Evolutionary conservation across 2,888 invertebrate species (phyloP).

Genomic region (Sisyra terminalis): DNA sequence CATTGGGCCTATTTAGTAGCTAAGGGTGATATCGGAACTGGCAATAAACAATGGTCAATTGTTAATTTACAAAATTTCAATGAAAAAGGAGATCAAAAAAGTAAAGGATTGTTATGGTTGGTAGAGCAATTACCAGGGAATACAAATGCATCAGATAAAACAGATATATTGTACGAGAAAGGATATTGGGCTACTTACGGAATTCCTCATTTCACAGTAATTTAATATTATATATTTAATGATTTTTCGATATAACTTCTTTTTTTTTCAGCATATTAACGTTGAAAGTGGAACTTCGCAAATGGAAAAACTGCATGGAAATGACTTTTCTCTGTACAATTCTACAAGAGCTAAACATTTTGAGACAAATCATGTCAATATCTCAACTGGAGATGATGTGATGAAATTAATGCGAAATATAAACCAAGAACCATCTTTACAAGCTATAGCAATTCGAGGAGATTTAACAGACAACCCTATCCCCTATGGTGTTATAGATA

Average conservation of each 20-base stretch:
- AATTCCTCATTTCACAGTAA: constrained; percentile 33
- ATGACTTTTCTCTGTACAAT: not conserved
- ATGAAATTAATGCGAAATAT: constrained; percentile 31
- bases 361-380: constrained; percentile 20
- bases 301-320: constrained; percentile 1
- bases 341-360: constrained; percentile 1
- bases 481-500: constrained; percentile 37
- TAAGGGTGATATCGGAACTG: constrained; percentile 60
- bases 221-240: not conserved
- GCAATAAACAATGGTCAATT: constrained; percentile 77
- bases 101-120: constrained; percentile 40
- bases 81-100: constrained; percentile 9
- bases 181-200: constrained; percentile 61
- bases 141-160: constrained; percentile 48
- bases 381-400: constrained; percentile 36
- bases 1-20: constrained; percentile 58
- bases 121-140: constrained; percentile 61
- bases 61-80: constrained; percentile 31
- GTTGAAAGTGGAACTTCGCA: not conserved
- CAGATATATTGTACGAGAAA: constrained; percentile 39
- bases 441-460: constrained; percentile 18
- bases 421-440: not conserved
- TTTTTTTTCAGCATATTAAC: constrained; percentile 1
- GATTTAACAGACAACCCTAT: constrained; percentile 21
- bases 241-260: not conserved